These are phyloP conservation scores for Spea bombifrons DNA, from an alignment of 2,113 vertebrate species.

Conservation along the genomic window DNA sequence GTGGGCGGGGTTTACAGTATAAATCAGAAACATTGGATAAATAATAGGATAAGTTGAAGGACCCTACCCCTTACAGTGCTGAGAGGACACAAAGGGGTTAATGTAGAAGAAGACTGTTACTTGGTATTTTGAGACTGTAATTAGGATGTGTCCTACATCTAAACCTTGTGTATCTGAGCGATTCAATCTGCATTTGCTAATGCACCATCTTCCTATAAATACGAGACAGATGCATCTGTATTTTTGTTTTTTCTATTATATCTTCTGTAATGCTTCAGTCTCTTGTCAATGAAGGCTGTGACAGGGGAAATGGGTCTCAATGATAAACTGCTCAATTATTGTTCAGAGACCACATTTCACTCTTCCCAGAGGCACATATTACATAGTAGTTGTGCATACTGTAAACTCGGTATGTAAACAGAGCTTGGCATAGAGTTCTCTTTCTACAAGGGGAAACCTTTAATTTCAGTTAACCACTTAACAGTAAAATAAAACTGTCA, in stretches of 20 bases:
- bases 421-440: neutral
- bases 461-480: neutral
- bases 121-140: too few species aligned
- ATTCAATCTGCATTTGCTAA: too few species aligned
- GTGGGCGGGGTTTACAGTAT: too few species aligned
- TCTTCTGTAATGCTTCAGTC: constrained; percentile 51
- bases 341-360: constrained; percentile 55
- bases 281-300: constrained; percentile 54
- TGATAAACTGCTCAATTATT: constrained; percentile 65
- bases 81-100: too few species aligned
- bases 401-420: constrained; percentile 27
- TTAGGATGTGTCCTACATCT: too few species aligned
- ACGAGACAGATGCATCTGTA: neutral
- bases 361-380: constrained; percentile 50
- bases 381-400: constrained; percentile 12
- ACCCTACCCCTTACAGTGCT: too few species aligned
- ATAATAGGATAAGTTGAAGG: too few species aligned
- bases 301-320: constrained; percentile 60
- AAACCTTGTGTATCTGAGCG: too few species aligned
- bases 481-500: neutral
- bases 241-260: constrained; percentile 23
- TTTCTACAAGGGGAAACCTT: neutral
- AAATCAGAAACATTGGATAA: too few species aligned
- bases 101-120: too few species aligned
- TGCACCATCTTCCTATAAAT: too few species aligned